Conservation (phyloP, 1,140 invertebrate genomes). For the Drosophila paulistorum region DNA sequence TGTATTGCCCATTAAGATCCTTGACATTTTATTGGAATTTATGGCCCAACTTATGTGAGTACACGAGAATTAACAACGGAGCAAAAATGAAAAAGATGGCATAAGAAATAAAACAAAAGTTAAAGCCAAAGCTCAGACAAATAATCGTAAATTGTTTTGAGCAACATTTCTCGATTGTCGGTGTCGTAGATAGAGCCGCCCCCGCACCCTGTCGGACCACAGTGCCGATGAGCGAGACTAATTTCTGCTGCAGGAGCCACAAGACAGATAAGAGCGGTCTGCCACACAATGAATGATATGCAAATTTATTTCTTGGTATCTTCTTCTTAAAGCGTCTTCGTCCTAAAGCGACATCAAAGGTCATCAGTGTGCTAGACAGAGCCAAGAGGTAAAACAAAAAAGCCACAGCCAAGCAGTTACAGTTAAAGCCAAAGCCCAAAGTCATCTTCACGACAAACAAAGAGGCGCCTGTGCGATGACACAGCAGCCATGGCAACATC, state of each 20-base stretch:
- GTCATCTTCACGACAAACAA: slow-evolving; percentile 69
- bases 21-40: slow-evolving; percentile 72
- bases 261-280: background rate
- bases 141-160: slow-evolving; percentile 74
- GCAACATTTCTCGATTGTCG: slow-evolving; percentile 4
- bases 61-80: slow-evolving; percentile 48
- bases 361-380: slow-evolving; percentile 57
- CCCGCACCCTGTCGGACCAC: slow-evolving; percentile 27
- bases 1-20: slow-evolving; percentile 47
- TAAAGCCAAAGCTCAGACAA: slow-evolving; percentile 53
- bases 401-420: background rate
- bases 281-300: slow-evolving; percentile 68
- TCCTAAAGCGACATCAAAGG: slow-evolving; percentile 72
- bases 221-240: slow-evolving; percentile 34
- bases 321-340: slow-evolving; percentile 28
- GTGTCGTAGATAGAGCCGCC: slow-evolving; percentile 18
- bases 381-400: background rate
- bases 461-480: slow-evolving; percentile 72
- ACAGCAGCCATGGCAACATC: slow-evolving; percentile 50
- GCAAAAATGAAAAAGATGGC: slow-evolving; percentile 25
- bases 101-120: slow-evolving; percentile 13
- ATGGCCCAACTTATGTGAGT: slow-evolving; percentile 50
- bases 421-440: slow-evolving; percentile 24
- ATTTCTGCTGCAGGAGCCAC: slow-evolving; percentile 35
- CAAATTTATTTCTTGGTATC: slow-evolving; percentile 51